Evolutionary conservation across 2,888 invertebrate genomes (phyloP), one percentile per base, ranked within the genome.

Genomic region (Nephrocerus scutellatus): DNA sequence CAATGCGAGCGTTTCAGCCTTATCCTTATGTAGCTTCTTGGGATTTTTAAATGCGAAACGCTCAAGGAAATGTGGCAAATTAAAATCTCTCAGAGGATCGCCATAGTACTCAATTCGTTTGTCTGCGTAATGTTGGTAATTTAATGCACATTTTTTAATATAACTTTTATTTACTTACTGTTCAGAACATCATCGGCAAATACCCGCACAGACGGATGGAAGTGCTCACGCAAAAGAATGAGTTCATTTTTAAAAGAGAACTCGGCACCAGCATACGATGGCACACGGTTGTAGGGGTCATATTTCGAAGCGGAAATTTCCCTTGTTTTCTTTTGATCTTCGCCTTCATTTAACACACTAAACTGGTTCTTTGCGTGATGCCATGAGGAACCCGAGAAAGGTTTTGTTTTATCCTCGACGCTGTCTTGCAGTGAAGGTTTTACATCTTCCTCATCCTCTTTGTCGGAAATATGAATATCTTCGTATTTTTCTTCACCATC

Each of bases 41-140:
- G 88, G 88, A 72, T 98, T 98, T 62, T 92, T 89, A 65, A 90
- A 96, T 8, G 90, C 90, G 66, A 96, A 97, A 28, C 96, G 76
- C 58, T 98, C 96, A 30, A 98, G 72, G 66, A 98, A 98, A 32
- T 89, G 75, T 32, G 90, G 83, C 22, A 91, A 72, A 0, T 86
- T 84, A 63, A 96, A 92, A 68, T 98, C 97, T 54, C 86, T 80
- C 3, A 98, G 69, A 0, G 97, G 95, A 66, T 98, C 93, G 0
- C 97, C 96, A 41, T 80, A 77, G 67, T 97, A 97, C 22, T 78
- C 77, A 36, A 93, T 81, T 36, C 75, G 67, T 69, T 83, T 74
- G 18, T 77, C 84, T 84, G 60, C 9, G 60, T 55, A 38, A 30
- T n/a, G n/a, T 25, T 37, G 41, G 31, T n/a, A n/a, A n/a, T n/a